phyloP scores from a whole-genome alignment of 2,113 vertebrate genomes.

The Tetrao urogallus region DNA sequence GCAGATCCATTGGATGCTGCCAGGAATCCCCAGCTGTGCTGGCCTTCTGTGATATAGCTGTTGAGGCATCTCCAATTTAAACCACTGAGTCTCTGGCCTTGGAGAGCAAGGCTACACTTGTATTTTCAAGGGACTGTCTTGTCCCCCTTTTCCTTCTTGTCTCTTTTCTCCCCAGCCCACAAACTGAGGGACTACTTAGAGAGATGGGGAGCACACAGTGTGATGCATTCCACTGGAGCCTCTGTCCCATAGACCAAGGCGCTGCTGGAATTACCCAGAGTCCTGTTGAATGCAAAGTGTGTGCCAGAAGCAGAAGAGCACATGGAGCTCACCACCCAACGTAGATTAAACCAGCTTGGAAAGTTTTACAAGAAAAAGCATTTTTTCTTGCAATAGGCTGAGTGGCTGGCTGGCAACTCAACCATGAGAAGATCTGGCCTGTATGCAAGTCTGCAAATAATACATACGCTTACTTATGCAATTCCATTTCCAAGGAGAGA shows the following conservation, averaged over 20 bases:
- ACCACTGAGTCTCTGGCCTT: neutral
- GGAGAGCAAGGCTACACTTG: neutral
- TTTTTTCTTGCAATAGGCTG: conserved; percentile 61
- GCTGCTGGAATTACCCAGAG: conserved; percentile 65
- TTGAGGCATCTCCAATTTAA: conserved; percentile 23
- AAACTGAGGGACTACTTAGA: conserved; percentile 21
- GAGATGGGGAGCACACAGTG: neutral
- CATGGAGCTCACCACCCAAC: conserved; percentile 73
- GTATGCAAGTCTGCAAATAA: conserved; percentile 59
- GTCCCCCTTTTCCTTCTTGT: neutral
- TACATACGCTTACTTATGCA: conserved; percentile 24
- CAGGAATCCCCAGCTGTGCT: conserved; percentile 36
- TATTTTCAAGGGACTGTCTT: conserved; percentile 15
- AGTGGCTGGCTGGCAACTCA: conserved; percentile 65
- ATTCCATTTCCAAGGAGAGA: conserved; percentile 51
- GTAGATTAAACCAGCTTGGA: conserved; percentile 76
- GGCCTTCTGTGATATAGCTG: conserved; percentile 2
- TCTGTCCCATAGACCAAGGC: conserved; percentile 42
- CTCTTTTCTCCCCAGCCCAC: neutral
- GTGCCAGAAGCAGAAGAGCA: conserved; percentile 59
- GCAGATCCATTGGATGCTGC: neutral
- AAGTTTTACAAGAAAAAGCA: conserved; percentile 54
- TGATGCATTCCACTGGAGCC: conserved; percentile 11
- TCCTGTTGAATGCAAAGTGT: conserved; percentile 52
- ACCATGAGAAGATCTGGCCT: conserved; percentile 60